Conservation (phyloP, 2,113 vertebrate species). For the Pteronura brasiliensis region DNA sequence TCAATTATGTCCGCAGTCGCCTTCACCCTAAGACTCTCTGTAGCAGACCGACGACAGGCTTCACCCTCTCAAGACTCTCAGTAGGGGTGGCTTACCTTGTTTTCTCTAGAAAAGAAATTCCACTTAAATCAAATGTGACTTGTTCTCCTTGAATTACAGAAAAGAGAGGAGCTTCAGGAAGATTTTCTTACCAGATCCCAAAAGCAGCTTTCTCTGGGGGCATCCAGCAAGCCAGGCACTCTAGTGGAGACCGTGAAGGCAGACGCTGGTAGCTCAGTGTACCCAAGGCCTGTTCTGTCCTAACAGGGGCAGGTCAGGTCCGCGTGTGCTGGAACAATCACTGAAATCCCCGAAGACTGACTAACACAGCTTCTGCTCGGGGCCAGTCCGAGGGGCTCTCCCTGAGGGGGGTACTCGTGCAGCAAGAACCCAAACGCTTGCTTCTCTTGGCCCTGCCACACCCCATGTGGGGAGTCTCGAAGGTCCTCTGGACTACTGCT, state of each 20-base stretch:
- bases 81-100: neutral
- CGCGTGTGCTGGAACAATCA: accelerated
- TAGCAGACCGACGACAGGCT: neutral
- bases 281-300: neutral
- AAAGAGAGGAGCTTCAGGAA: neutral
- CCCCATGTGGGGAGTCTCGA: accelerated
- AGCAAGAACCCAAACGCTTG: neutral
- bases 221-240: too few species aligned
- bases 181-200: neutral
- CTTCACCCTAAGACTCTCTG: neutral
- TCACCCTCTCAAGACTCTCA: neutral
- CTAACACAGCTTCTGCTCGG: accelerated
- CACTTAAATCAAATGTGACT: neutral
- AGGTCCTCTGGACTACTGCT: too few species aligned
- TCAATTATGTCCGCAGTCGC: neutral
- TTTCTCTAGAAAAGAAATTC: neutral
- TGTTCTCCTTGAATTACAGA: neutral
- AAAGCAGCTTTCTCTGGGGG: neutral
- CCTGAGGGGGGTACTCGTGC: accelerated
- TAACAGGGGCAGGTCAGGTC: neutral
- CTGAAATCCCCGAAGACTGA: neutral
- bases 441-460: neutral
- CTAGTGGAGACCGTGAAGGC: neutral
- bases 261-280: accelerated
- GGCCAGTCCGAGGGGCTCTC: neutral